A percentile compares a stretch with the other conserved stretches of the same genome.
Evolutionary conservation across 2,888 invertebrate genomes (phyloP).

Genomic region (Platycheirus rosarum): DNA sequence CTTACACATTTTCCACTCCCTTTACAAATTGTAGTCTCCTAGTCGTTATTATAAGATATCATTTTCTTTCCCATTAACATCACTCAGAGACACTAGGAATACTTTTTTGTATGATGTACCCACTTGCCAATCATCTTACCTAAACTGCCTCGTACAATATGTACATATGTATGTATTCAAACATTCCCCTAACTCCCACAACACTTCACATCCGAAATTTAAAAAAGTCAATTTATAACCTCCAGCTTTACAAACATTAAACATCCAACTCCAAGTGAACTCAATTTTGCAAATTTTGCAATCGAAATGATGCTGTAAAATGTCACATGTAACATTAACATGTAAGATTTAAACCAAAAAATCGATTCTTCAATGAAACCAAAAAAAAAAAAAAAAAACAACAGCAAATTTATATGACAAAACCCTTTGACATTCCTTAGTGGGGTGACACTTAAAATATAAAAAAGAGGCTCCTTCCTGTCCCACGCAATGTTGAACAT

Average conservation of each 20-base stretch:
- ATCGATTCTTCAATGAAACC: slow-evolving; percentile 40
- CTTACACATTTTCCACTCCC: too few relatives aligned
- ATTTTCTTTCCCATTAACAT: slow-evolving; percentile 41
- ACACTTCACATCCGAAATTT: too few relatives aligned
- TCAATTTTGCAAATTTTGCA: slow-evolving; percentile 19
- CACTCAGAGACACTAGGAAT: slow-evolving; percentile 1
- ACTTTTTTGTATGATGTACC: slow-evolving; percentile 4
- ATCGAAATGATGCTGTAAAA: slow-evolving; percentile 61
- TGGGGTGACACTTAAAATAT: slow-evolving; percentile 44
- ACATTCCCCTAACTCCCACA: not conserved
- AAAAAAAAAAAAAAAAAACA: too few relatives aligned
- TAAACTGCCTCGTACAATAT: not conserved
- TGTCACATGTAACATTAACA: slow-evolving; percentile 55
- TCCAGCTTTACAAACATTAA: not conserved
- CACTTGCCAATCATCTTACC: slow-evolving; percentile 31
- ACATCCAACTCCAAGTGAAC: not conserved
- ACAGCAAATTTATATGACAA: slow-evolving; percentile 30
- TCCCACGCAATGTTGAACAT: slow-evolving; percentile 48
- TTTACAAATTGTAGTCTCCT: not conserved
- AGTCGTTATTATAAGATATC: slow-evolving; percentile 8
- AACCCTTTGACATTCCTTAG: slow-evolving; percentile 56
- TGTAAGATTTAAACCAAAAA: slow-evolving; percentile 53
- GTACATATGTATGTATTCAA: not conserved
- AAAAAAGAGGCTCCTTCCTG: slow-evolving; percentile 18
- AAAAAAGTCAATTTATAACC: too few relatives aligned